phyloP scores from a whole-genome alignment of 2,888 invertebrate species.

The Fabriciana adippe region DNA sequence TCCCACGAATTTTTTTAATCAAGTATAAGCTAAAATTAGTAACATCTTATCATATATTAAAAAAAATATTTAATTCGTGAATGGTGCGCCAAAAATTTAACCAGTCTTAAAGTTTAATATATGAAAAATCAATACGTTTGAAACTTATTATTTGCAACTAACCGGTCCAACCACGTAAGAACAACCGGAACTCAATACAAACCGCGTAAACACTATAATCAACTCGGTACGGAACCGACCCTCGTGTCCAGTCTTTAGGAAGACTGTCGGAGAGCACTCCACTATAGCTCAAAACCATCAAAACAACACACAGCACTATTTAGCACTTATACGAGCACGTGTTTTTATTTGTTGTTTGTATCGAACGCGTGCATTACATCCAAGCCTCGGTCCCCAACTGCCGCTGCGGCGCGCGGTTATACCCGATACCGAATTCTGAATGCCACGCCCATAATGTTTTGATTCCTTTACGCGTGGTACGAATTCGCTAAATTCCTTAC shows the following conservation, averaged over 20 bases:
- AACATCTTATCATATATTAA: neutral
- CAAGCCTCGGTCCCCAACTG: constrained; percentile 49
- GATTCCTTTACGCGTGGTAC: constrained; percentile 42
- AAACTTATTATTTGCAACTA: constrained; percentile 20
- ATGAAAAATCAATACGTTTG: neutral
- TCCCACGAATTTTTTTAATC: neutral
- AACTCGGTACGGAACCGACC: constrained; percentile 25
- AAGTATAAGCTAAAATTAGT: neutral
- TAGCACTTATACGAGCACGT: constrained; percentile 39
- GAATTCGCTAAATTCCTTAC: constrained; percentile 35
- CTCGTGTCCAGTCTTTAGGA: constrained; percentile 33
- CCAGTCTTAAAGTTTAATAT: neutral
- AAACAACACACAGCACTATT: constrained; percentile 14
- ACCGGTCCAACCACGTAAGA: constrained; percentile 53
- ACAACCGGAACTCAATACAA: constrained; percentile 44
- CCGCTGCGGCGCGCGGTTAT: constrained; percentile 43
- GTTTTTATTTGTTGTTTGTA: constrained; percentile 43
- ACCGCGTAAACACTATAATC: constrained; percentile 35
- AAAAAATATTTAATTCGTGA: constrained; percentile 3
- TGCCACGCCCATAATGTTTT: constrained; percentile 70
- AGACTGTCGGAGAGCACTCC: constrained; percentile 39
- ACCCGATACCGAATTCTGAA: constrained; percentile 35
- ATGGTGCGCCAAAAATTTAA: neutral
- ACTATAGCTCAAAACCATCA: constrained; percentile 14
- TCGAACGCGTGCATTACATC: constrained; percentile 47